phyloP scores from a whole-genome alignment of 1,140 invertebrate species.

The Hirudo medicinalis region DNA sequence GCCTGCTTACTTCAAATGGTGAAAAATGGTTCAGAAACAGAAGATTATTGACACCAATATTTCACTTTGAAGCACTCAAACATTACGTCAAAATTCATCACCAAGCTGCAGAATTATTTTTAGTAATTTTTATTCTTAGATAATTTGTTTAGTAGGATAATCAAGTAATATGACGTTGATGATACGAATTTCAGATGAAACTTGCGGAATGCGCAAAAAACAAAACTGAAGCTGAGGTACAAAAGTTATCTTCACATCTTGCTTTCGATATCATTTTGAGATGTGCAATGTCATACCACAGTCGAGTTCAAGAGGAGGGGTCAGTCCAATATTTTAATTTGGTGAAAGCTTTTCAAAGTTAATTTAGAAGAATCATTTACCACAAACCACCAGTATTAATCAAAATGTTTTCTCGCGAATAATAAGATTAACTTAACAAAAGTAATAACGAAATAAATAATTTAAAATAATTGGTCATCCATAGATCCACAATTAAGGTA shows the following conservation, averaged over 20 bases:
- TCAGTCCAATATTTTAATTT: conserved; percentile 13
- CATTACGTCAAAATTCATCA: conserved; percentile 67
- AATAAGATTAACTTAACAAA: too few relatives aligned
- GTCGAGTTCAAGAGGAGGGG: conserved; percentile 25
- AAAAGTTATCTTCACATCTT: conserved; percentile 26
- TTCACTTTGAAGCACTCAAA: conserved; percentile 74
- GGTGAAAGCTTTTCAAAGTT: too few relatives aligned
- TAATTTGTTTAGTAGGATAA: too few relatives aligned
- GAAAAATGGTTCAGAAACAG: conserved; percentile 60
- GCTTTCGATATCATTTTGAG: conserved; percentile 34
- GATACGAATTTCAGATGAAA: background rate
- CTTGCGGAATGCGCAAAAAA: background rate
- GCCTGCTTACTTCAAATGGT: conserved; percentile 42
- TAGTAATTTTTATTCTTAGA: conserved; percentile 18
- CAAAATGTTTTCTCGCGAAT: too few relatives aligned
- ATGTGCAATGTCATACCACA: conserved; percentile 31
- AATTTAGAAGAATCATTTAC: too few relatives aligned
- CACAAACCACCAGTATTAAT: too few relatives aligned
- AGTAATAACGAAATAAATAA: too few relatives aligned
- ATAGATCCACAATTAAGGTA: too few relatives aligned
- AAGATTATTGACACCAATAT: conserved; percentile 77
- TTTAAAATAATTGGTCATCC: too few relatives aligned
- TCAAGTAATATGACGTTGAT: too few relatives aligned
- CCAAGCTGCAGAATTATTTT: conserved; percentile 24
- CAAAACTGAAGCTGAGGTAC: conserved; percentile 24